A percentile compares a stretch with the other conserved stretches of the same genome.
Conservation (phyloP, 35 echinoderm and acorn worm species). For the Stichopus chloronotus region DNA sequence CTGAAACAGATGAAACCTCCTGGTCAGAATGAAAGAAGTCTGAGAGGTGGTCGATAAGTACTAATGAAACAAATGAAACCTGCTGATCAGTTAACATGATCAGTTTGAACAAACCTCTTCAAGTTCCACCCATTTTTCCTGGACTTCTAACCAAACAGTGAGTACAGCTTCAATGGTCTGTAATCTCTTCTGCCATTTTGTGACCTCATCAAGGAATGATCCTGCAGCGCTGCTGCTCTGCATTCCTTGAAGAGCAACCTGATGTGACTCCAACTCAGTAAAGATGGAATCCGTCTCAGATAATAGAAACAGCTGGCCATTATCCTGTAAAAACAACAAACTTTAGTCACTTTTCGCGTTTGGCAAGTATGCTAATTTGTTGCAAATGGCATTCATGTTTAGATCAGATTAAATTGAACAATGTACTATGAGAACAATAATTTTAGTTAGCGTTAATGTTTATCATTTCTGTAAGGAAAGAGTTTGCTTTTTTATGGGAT, state of each 20-base stretch:
- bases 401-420: background rate
- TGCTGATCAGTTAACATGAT: too few species aligned
- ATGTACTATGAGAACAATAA: background rate
- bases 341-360: too few species aligned
- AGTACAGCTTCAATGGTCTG: conserved; percentile 96
- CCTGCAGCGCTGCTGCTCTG: conserved; percentile 97
- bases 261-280: conserved; percentile 95
- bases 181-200: conserved; percentile 98
- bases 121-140: conserved; percentile 99
- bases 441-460: too few species aligned
- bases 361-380: too few species aligned
- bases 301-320: conserved; percentile 83
- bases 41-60: too few species aligned
- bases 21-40: too few species aligned
- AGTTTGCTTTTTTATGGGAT: too few species aligned
- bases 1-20: too few species aligned
- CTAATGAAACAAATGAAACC: too few species aligned
- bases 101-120: conserved; percentile 74
- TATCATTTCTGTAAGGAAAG: too few species aligned
- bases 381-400: background rate
- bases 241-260: conserved; percentile 95
- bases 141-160: conserved; percentile 87
- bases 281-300: conserved; percentile 89
- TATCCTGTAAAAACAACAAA: conserved; percentile 64
- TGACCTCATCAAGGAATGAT: conserved; percentile 98